phyloP scores from a whole-genome alignment of 2,888 invertebrate species.

The Cephus runcator region DNA sequence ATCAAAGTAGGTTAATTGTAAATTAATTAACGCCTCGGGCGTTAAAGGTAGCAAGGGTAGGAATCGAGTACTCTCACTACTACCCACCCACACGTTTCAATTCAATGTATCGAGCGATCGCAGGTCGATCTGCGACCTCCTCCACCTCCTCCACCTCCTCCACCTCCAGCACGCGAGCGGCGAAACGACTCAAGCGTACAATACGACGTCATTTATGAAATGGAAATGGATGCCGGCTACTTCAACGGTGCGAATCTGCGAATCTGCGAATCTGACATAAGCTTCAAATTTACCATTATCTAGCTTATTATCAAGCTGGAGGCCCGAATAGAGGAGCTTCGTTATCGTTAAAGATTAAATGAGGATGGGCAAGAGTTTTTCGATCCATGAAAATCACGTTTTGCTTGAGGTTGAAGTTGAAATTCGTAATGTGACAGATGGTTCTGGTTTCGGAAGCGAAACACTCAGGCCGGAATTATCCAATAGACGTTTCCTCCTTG shows the following conservation, averaged over 20 bases:
- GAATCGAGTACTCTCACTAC: not conserved
- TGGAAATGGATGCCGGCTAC: too few relatives aligned
- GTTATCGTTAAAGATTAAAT: not conserved
- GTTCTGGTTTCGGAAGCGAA: not conserved
- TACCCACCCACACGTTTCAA: not conserved
- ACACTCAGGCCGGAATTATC: slow-evolving; percentile 20
- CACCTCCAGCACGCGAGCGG: too few relatives aligned
- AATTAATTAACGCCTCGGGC: slow-evolving; percentile 28
- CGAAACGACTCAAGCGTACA: too few relatives aligned
- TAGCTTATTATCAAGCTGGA: too few relatives aligned
- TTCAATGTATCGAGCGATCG: not conserved
- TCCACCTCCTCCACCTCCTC: too few relatives aligned
- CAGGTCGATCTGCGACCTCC: too few relatives aligned
- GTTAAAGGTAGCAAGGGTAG: not conserved
- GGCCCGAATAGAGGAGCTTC: too few relatives aligned
- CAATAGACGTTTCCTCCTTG: slow-evolving; percentile 26
- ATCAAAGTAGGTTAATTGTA: slow-evolving; percentile 34
- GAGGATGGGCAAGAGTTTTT: not conserved
- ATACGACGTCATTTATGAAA: not conserved
- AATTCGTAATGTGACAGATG: too few relatives aligned
- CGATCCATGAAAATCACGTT: not conserved
- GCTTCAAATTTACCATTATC: not conserved
- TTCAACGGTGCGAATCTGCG: too few relatives aligned
- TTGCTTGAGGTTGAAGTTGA: too few relatives aligned
- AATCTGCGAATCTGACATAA: too few relatives aligned